Conservation (phyloP, 2,113 vertebrate genomes). For the Lophochroa leadbeateri region DNA sequence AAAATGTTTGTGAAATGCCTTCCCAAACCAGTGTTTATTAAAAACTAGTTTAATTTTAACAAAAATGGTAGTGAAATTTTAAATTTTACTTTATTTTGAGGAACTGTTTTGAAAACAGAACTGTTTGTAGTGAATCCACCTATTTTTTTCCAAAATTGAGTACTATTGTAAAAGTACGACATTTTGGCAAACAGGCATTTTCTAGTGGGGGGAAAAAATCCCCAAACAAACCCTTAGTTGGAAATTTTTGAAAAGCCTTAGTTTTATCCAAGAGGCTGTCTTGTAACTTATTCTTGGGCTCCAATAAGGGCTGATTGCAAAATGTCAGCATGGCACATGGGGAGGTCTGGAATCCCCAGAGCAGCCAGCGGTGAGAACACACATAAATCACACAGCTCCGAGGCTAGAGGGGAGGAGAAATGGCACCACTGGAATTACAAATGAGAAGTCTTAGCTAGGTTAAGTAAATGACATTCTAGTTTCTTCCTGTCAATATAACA, state of each 20-base stretch:
- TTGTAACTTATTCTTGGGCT: background rate
- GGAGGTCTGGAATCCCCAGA: background rate
- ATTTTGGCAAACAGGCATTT: background rate
- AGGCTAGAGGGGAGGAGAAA: background rate
- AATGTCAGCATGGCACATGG: background rate
- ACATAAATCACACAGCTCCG: background rate
- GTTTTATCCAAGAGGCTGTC: background rate
- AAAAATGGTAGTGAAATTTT: background rate
- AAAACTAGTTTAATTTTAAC: background rate
- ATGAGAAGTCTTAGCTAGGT: slow-evolving; percentile 11
- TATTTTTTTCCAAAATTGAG: background rate
- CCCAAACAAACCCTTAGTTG: background rate
- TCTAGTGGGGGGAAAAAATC: background rate
- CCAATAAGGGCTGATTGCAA: background rate
- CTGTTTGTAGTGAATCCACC: background rate
- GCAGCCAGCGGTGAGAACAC: background rate
- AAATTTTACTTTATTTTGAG: background rate
- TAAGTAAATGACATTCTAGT: slow-evolving; percentile 27
- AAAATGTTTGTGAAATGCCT: background rate
- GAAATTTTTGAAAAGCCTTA: background rate
- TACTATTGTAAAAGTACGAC: background rate
- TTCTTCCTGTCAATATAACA: background rate
- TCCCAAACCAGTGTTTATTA: background rate
- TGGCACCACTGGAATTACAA: background rate
- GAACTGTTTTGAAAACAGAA: background rate